These are phyloP conservation scores for Tragopan temminckii DNA, from an alignment of 2,797 vertebrate species.

Conservation along the genomic window DNA sequence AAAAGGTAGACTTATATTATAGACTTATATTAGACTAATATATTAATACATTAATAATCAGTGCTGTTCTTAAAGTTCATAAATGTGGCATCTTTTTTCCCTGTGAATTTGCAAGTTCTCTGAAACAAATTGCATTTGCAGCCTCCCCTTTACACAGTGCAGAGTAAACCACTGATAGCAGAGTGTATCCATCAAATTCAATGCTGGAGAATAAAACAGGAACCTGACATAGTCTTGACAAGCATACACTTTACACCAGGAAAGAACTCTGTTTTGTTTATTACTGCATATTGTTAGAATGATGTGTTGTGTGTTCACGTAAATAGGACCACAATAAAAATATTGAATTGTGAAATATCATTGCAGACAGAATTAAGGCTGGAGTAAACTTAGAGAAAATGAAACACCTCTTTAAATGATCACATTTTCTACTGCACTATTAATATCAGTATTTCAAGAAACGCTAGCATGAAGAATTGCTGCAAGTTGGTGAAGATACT, in stretches of 20 bases:
- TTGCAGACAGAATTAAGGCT: slow-evolving; percentile 4
- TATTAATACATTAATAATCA: not conserved
- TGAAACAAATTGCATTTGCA: not conserved
- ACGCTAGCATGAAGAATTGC: not conserved
- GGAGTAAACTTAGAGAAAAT: not conserved
- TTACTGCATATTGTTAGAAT: not conserved
- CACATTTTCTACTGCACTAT: not conserved
- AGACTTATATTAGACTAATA: too few relatives aligned
- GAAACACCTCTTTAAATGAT: not conserved
- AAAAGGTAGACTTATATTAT: not conserved
- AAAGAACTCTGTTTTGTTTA: not conserved
- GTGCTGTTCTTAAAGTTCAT: not conserved
- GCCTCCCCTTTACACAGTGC: not conserved
- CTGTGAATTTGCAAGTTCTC: not conserved
- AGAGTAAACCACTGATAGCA: not conserved
- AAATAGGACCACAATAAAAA: not conserved
- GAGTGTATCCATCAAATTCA: not conserved
- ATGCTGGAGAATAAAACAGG: not conserved
- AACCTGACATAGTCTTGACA: not conserved
- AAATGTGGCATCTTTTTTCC: not conserved
- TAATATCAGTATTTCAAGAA: not conserved
- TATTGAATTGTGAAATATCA: not conserved
- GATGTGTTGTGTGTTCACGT: not conserved
- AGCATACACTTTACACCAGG: not conserved
- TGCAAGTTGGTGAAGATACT: not conserved